Conservation (phyloP, 1,140 invertebrate genomes). For the Stratiolaelaps scimitus region DNA sequence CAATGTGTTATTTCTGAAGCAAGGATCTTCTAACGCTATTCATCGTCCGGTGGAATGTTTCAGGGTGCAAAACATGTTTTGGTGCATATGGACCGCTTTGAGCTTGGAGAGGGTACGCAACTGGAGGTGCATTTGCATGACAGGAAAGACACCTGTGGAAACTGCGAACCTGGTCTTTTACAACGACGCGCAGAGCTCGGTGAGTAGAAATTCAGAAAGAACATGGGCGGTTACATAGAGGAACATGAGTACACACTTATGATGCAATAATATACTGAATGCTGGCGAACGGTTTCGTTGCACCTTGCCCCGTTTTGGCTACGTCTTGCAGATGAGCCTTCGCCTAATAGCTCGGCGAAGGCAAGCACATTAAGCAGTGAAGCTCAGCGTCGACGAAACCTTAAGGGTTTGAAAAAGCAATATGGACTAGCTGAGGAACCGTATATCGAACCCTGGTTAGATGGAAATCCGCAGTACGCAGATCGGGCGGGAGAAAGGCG, state of each 20-base stretch:
- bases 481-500: constrained; percentile 14
- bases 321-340: neutral
- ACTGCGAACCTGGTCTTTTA: constrained; percentile 15
- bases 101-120: constrained; percentile 6
- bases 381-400: constrained; percentile 16
- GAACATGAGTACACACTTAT: too few relatives aligned
- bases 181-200: constrained; percentile 7
- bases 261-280: neutral
- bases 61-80: constrained; percentile 19
- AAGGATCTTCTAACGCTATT: too few relatives aligned
- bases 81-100: constrained; percentile 25
- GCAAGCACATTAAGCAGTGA: neutral
- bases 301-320: neutral
- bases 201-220: neutral
- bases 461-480: constrained; percentile 5
- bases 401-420: constrained; percentile 23
- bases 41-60: too few relatives aligned
- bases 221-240: too few relatives aligned
- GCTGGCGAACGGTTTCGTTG: too few relatives aligned
- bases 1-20: too few relatives aligned
- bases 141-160: constrained; percentile 9
- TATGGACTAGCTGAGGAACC: constrained; percentile 12
- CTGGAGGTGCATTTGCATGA: constrained; percentile 15
- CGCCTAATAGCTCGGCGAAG: neutral
- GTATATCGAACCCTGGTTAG: constrained; percentile 2